Evolutionary conservation across 2,888 invertebrate species (phyloP), one percentile per base, ranked within the genome.

Genomic region (Apamea sordens): DNA sequence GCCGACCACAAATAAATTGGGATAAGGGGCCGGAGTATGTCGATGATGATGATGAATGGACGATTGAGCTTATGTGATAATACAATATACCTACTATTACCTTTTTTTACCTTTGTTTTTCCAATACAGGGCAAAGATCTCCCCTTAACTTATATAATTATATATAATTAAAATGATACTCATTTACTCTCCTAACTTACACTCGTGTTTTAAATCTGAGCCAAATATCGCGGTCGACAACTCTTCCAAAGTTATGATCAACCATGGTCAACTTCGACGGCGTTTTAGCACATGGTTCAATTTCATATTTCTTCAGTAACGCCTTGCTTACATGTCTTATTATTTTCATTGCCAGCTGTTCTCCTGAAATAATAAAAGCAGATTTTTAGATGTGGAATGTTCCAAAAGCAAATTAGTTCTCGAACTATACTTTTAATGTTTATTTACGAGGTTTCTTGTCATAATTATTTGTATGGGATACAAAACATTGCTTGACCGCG

Each of bases 221-320:
- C 95, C 95, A 96, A 59, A 97, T 88, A 78, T 95, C 94, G 53
- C 87, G 88, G 41, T 93, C 91, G 0, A 96, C 86, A 0, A 94
- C 89, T 84, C 96, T 92, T 4, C 92, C 92, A 50, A 96, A 96
- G 89, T 95, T 93, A 81, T 94, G 93, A 76, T 97, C 96, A 0
- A 89, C 87, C 68, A 94, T 84, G 0, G 89, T 88, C 0, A 97
- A 86, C 11, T 87, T 80, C 0, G 88, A 76, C 0, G 95, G 95
- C 0, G 96, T 96, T 71, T 86, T 93, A 0, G 83, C 88, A 61
- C 93, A 93, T 0, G 93, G 88, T 65, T 94, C 92, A 0, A 97
- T 88, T 36, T 91, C 87, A 78, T 92, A 96, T 50, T 91, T 92
- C 59, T 91, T 88, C 53, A 97, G 77, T 67, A 96, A 82, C 0